These are phyloP conservation scores for Drosophila gaucha DNA, from an alignment of 2,888 invertebrate species.

Conservation along the genomic window DNA sequence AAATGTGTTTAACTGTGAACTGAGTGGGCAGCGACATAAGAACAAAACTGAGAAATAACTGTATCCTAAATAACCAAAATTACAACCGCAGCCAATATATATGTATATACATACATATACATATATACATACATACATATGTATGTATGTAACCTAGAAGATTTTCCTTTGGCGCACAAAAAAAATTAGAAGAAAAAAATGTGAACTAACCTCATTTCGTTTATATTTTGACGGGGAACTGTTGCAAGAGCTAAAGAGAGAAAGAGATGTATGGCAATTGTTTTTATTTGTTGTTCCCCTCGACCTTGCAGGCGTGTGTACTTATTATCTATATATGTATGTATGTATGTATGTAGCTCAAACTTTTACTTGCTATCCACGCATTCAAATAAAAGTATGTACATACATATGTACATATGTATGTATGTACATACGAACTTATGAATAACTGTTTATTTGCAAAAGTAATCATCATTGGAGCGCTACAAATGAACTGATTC, in stretches of 20 bases:
- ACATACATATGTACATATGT: constrained; percentile 3
- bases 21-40: constrained; percentile 12
- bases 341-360: constrained; percentile 18
- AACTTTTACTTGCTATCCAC: constrained; percentile 24
- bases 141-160: constrained; percentile 42
- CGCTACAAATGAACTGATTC: constrained; percentile 47
- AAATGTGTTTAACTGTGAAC: constrained; percentile 40
- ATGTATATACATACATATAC: not conserved
- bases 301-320: constrained; percentile 45
- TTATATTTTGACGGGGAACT: constrained; percentile 23
- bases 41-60: not conserved
- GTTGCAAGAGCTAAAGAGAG: constrained; percentile 5
- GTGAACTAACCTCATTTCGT: constrained; percentile 50
- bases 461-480: constrained; percentile 53
- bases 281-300: constrained; percentile 33
- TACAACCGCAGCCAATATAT: not conserved
- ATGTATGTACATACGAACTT: not conserved
- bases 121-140: not conserved
- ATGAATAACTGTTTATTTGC: constrained; percentile 48
- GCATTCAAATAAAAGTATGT: constrained; percentile 2
- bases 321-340: constrained; percentile 27
- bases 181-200: constrained; percentile 13
- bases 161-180: constrained; percentile 22
- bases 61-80: constrained; percentile 13
- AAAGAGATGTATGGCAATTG: constrained; percentile 21